Evolutionary conservation across 1,140 invertebrate species (phyloP).

Genomic region (Holotrichia oblita): DNA sequence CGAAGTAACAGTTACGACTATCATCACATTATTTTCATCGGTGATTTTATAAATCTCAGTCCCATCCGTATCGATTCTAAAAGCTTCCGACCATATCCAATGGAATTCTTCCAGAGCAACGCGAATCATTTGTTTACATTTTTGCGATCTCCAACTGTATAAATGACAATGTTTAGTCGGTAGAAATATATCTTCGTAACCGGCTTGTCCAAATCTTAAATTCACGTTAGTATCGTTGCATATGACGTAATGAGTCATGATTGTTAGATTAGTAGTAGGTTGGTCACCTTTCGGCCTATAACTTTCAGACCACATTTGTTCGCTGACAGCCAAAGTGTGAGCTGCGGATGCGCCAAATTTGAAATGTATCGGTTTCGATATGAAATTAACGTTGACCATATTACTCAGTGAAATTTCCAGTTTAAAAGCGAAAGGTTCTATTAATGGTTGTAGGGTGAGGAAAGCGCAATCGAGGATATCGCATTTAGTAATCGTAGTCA

Average conservation of each 20-base stretch:
- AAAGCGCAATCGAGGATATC: slow-evolving; percentile 71
- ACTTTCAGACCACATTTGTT: slow-evolving; percentile 65
- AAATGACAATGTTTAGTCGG: slow-evolving; percentile 70
- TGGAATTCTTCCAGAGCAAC: slow-evolving; percentile 63
- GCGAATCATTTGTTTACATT: slow-evolving; percentile 64
- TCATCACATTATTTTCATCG: slow-evolving; percentile 52
- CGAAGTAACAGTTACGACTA: slow-evolving; percentile 65
- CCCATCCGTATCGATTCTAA: slow-evolving; percentile 65
- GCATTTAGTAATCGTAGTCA: slow-evolving; percentile 60
- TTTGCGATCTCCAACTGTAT: slow-evolving; percentile 74
- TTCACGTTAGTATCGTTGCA: slow-evolving; percentile 74
- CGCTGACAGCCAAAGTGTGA: slow-evolving; percentile 72
- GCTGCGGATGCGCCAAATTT: slow-evolving; percentile 67
- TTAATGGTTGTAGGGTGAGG: slow-evolving; percentile 65
- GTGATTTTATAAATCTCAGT: slow-evolving; percentile 61
- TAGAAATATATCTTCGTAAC: slow-evolving; percentile 76
- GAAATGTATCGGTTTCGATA: slow-evolving; percentile 54
- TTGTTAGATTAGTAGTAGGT: slow-evolving; percentile 56
- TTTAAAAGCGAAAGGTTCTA: slow-evolving; percentile 65
- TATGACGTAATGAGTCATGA: slow-evolving; percentile 71
- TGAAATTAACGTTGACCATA: slow-evolving; percentile 50
- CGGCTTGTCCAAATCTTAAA: slow-evolving; percentile 77
- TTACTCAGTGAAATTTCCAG: slow-evolving; percentile 53
- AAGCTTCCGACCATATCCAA: slow-evolving; percentile 69
- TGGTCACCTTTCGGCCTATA: slow-evolving; percentile 46